A percentile compares a stretch with the other conserved stretches of the same genome.
phyloP scores from a whole-genome alignment of 2,888 invertebrate species.

The Pristionchus arcanus region DNA sequence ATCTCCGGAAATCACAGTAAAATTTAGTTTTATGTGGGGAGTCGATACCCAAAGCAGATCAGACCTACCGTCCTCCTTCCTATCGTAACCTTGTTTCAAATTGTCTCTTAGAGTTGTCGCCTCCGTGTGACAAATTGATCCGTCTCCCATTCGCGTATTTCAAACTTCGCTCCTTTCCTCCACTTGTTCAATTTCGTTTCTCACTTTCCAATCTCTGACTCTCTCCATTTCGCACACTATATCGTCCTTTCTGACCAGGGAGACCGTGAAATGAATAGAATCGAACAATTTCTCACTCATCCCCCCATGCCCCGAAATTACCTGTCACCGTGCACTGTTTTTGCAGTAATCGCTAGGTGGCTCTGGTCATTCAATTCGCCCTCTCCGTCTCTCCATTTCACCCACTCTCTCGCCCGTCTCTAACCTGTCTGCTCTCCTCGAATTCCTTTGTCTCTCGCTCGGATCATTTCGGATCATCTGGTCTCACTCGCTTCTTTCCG shows the following conservation, averaged over 20 bases:
- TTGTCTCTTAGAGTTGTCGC: not conserved
- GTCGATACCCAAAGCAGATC: not conserved
- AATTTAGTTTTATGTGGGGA: not conserved
- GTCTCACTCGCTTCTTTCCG: conserved; percentile 36
- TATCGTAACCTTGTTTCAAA: conserved; percentile 34
- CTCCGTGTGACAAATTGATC: conserved; percentile 24
- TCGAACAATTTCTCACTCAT: not conserved
- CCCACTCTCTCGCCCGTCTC: not conserved
- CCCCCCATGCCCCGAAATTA: not conserved
- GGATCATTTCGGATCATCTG: conserved; percentile 51
- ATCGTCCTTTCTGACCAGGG: not conserved
- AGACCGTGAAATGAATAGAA: not conserved
- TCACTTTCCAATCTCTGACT: not conserved
- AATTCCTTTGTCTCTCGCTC: not conserved
- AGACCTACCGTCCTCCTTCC: not conserved
- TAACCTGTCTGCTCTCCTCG: conserved; percentile 26
- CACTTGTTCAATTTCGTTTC: not conserved
- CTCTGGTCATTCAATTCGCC: too few species aligned
- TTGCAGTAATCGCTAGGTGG: conserved; percentile 18
- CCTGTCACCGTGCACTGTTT: not conserved
- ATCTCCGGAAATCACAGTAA: not conserved
- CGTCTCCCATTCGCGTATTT: not conserved
- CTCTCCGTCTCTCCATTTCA: not conserved
- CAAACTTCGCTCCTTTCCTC: conserved; percentile 21
- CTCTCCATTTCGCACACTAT: not conserved